Evolutionary conservation across 2,797 vertebrate species (phyloP).

Genomic region (Protonibea diacanthus): DNA sequence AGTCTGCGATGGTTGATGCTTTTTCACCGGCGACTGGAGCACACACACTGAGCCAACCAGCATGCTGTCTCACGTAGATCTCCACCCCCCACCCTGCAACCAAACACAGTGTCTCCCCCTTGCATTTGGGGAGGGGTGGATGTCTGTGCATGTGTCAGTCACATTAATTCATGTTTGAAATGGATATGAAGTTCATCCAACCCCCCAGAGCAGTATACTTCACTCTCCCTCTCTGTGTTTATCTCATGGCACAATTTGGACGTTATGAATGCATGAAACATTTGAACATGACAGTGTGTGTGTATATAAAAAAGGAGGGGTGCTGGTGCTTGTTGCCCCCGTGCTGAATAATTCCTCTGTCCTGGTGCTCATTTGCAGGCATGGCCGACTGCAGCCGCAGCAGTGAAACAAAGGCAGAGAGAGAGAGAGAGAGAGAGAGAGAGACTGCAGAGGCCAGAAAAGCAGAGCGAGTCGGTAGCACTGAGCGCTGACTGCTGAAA

Average conservation of each 20-base stretch:
- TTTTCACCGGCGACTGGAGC: slow-evolving; percentile 30
- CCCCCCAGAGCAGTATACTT: slow-evolving; percentile 33
- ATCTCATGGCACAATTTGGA: slow-evolving; percentile 5
- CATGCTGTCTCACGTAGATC: slow-evolving; percentile 51
- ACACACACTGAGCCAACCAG: slow-evolving; percentile 28
- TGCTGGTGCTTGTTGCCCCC: slow-evolving; percentile 56
- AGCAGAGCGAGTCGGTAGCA: slow-evolving; percentile 37
- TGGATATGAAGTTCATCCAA: slow-evolving; percentile 45
- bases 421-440: slow-evolving; percentile 27
- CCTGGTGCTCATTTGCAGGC: slow-evolving; percentile 80
- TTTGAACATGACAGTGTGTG: slow-evolving; percentile 39
- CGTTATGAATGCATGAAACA: slow-evolving; percentile 42
- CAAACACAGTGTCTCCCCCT: slow-evolving; percentile 42
- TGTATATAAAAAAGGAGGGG: slow-evolving; percentile 30
- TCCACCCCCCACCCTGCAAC: slow-evolving; percentile 24
- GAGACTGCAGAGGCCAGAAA: slow-evolving; percentile 57
- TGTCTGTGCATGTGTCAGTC: slow-evolving; percentile 23
- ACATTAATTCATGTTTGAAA: slow-evolving; percentile 70
- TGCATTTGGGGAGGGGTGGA: slow-evolving; percentile 30
- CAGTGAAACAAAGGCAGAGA: slow-evolving; percentile 70
- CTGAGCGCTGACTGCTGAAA: slow-evolving; percentile 34
- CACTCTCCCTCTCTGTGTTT: slow-evolving; percentile 23
- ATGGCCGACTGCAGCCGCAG: slow-evolving; percentile 69
- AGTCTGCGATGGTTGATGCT: slow-evolving; percentile 52
- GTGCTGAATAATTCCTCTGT: slow-evolving; percentile 79